These are phyloP conservation scores for Rhinophrynus dorsalis DNA, from an alignment of 2,797 vertebrate genomes.

Conservation along the genomic window DNA sequence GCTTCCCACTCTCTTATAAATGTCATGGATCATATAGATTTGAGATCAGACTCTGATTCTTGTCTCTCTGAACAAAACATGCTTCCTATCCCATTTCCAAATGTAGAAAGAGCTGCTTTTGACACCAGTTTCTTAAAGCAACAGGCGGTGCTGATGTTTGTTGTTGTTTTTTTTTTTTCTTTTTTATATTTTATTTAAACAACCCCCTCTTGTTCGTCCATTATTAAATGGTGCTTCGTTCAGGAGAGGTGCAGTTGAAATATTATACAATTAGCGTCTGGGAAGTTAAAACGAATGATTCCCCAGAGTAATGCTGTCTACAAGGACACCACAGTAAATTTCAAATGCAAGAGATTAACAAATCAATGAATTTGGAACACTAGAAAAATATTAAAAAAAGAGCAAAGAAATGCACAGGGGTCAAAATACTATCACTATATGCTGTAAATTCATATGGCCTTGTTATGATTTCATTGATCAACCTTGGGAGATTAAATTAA, in stretches of 20 bases:
- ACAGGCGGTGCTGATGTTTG: background rate
- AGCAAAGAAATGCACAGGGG: background rate
- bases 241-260: background rate
- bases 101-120: background rate
- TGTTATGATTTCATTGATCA: background rate
- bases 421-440: background rate
- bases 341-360: background rate
- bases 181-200: background rate
- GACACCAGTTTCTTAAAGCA: no score
- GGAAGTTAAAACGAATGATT: background rate
- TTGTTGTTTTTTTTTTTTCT: no score
- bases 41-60: background rate
- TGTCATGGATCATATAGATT: conserved; percentile 20
- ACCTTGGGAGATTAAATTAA: no score
- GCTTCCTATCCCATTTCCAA: conserved; percentile 4
- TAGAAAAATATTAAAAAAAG: background rate
- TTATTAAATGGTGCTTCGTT: no score
- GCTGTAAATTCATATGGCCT: background rate
- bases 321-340: background rate
- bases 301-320: background rate
- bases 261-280: background rate
- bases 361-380: background rate
- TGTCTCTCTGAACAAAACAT: conserved; percentile 5
- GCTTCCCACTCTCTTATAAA: conserved; percentile 27
- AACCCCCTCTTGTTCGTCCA: background rate